phyloP scores from a whole-genome alignment of 2,113 vertebrate genomes.

The Corvus moneduloides region DNA sequence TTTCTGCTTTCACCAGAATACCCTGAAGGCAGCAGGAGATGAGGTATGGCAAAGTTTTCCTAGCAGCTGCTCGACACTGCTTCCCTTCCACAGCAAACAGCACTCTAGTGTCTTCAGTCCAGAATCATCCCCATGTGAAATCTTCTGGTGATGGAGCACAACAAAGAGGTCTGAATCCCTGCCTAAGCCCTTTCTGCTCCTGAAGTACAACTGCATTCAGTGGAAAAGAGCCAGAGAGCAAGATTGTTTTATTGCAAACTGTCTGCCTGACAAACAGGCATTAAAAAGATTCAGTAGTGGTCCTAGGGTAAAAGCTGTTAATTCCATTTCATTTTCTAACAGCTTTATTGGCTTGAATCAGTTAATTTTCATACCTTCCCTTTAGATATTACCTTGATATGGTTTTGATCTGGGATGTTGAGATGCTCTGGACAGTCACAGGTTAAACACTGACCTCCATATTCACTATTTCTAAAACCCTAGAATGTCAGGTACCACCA shows the following conservation, averaged over 20 bases:
- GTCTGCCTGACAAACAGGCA: background rate
- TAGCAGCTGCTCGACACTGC: background rate
- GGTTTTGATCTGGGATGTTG: background rate
- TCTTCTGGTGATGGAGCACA: background rate
- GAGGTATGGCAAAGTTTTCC: background rate
- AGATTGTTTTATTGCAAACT: background rate
- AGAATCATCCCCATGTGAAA: background rate
- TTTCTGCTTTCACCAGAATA: background rate
- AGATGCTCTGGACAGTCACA: background rate
- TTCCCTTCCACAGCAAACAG: background rate
- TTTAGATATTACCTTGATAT: background rate
- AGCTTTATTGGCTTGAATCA: background rate
- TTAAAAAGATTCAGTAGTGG: background rate
- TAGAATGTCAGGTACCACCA: background rate
- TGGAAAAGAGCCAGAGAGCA: background rate
- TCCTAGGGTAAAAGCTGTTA: background rate
- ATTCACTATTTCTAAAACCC: background rate
- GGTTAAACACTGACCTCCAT: background rate
- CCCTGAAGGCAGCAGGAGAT: background rate
- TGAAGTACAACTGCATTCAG: background rate
- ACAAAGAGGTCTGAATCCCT: background rate
- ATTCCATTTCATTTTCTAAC: background rate
- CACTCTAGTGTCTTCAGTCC: background rate
- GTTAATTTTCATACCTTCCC: background rate
- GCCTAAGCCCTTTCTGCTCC: background rate